A percentile compares a stretch with the other conserved stretches of the same genome.
phyloP scores from a whole-genome alignment of 2,113 vertebrate species.

The Plotosus lineatus region DNA sequence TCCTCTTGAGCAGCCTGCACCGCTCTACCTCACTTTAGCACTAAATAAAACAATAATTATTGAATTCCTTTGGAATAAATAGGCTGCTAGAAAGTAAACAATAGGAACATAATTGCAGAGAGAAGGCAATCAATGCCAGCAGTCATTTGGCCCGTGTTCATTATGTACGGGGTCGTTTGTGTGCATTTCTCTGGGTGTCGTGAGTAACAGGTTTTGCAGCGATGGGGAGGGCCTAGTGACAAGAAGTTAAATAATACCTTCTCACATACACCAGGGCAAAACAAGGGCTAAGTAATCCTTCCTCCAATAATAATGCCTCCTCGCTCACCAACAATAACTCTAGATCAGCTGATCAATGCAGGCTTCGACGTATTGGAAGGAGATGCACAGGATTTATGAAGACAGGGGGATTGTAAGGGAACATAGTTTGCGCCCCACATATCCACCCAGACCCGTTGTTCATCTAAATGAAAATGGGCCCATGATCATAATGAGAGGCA shows the following conservation, averaged over 20 bases:
- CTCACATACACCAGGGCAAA: conserved; percentile 77
- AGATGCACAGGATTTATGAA: conserved; percentile 68
- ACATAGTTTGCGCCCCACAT: conserved; percentile 86
- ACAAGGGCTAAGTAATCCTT: conserved; percentile 78
- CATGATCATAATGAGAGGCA: conserved; percentile 71
- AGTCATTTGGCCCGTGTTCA: conserved; percentile 98
- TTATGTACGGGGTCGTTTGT: conserved; percentile 86
- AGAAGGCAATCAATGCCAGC: conserved; percentile 96
- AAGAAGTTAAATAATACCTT: conserved; percentile 75
- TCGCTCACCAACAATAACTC: conserved; percentile 95
- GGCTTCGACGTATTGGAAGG: conserved; percentile 91
- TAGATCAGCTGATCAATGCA: conserved; percentile 99
- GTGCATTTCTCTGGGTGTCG: conserved; percentile 49
- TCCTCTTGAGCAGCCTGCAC: conserved; percentile 67
- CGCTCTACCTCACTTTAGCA: conserved; percentile 97
- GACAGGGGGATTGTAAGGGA: conserved; percentile 81
- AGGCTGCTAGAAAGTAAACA: conserved; percentile 99
- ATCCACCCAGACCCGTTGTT: conserved; percentile 72
- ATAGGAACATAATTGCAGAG: conserved; percentile 99
- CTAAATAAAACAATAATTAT: conserved; percentile 99
- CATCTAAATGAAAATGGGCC: conserved; percentile 73
- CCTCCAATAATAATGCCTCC: conserved; percentile 91
- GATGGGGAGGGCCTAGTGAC: conserved; percentile 61
- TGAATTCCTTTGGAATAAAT: conserved; percentile 99
- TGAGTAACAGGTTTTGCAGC: conserved; percentile 49